Evolutionary conservation across 2,888 invertebrate genomes (phyloP).

Genomic region (Mellilla xanthometata): DNA sequence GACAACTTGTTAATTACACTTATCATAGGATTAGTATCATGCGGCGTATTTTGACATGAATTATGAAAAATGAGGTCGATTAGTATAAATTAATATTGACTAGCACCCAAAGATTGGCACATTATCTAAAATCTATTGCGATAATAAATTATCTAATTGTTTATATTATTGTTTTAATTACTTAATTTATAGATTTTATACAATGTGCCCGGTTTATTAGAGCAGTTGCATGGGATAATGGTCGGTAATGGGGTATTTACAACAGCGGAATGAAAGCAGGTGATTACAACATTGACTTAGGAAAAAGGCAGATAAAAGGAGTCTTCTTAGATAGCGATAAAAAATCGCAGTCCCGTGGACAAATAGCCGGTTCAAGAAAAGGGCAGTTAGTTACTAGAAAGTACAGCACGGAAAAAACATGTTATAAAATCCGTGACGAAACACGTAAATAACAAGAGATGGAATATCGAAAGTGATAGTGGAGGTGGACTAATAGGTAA

Average conservation of each 20-base stretch:
- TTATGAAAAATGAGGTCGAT: constrained; percentile 23
- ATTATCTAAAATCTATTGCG: constrained; percentile 19
- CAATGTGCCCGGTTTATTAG: constrained; percentile 13
- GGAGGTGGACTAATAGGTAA: constrained; percentile 36
- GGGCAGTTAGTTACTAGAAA: constrained; percentile 13
- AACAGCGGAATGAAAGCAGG: constrained; percentile 19
- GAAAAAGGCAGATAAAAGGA: neutral
- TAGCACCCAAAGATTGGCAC: neutral
- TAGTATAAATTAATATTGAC: constrained; percentile 4
- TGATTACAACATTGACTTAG: constrained; percentile 9
- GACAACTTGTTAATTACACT: neutral
- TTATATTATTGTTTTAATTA: no score
- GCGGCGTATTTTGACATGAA: constrained; percentile 17
- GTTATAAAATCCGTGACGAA: constrained; percentile 19
- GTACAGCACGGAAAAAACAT: constrained; percentile 5
- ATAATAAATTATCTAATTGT: neutral
- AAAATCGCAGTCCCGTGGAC: constrained; percentile 1
- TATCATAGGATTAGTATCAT: constrained; percentile 13
- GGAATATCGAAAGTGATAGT: constrained; percentile 17
- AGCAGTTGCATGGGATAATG: constrained; percentile 19
- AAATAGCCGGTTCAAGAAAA: neutral
- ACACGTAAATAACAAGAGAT: constrained; percentile 14
- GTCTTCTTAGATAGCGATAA: constrained; percentile 1
- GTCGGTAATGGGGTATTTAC: constrained; percentile 23
- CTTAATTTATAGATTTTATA: constrained; percentile 26